Evolutionary conservation across 2,797 vertebrate genomes (phyloP).

Genomic region (Ciconia nigra): DNA sequence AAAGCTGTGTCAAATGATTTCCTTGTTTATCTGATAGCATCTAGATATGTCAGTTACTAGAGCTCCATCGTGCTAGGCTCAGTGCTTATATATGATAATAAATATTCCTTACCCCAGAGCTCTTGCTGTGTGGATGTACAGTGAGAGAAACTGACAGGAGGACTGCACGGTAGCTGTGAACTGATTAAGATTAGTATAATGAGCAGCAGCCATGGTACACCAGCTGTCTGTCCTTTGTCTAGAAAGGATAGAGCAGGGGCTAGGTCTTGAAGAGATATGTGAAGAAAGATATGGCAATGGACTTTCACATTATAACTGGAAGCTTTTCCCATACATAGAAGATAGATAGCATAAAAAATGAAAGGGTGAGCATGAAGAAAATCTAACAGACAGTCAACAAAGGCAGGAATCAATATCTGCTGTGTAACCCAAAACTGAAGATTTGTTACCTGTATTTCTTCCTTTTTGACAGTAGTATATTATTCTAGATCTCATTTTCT

Average conservation of each 20-base stretch:
- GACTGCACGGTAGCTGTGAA: background rate
- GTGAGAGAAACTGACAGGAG: conserved; percentile 4
- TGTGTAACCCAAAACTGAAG: background rate
- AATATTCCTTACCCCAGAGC: background rate
- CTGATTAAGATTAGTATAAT: conserved; percentile 20
- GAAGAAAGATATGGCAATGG: background rate
- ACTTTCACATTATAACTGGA: background rate
- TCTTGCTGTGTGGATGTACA: background rate
- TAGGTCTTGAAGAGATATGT: background rate
- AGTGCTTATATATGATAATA: background rate
- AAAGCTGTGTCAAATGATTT: background rate
- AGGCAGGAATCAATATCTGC: background rate
- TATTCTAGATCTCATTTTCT: background rate
- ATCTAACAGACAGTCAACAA: background rate
- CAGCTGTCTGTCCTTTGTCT: background rate
- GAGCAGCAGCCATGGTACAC: background rate
- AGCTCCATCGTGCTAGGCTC: background rate
- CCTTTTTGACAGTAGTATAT: background rate
- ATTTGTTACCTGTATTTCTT: background rate
- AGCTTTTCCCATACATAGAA: background rate
- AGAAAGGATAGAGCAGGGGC: background rate
- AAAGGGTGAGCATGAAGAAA: background rate
- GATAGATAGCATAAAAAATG: background rate
- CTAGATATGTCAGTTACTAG: background rate
- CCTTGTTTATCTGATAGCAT: background rate